Percentiles rank a stretch among this genome's conserved stretches.
Evolutionary conservation across 1,140 invertebrate species (phyloP).

Genomic region (Batillaria attramentaria): DNA sequence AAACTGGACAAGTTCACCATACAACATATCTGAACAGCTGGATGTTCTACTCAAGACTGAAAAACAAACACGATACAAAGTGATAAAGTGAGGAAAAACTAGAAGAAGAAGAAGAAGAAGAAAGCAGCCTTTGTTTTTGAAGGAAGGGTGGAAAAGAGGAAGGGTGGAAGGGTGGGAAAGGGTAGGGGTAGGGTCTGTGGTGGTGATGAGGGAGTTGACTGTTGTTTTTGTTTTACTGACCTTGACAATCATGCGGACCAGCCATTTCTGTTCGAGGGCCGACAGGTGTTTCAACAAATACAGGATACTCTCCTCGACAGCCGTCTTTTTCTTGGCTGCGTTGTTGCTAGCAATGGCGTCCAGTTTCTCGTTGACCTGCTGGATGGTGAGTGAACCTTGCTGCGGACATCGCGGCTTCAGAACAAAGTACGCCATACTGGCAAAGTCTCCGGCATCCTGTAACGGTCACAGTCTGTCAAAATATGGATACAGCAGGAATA

Average conservation of each 20-base stretch:
- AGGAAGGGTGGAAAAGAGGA: too few species aligned
- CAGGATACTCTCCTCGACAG: slow-evolving; percentile 73
- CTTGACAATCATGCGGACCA: slow-evolving; percentile 90
- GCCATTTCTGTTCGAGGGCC: slow-evolving; percentile 89
- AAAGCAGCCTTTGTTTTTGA: too few species aligned
- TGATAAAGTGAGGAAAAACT: neutral
- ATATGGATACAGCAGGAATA: neutral
- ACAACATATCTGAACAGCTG: too few species aligned
- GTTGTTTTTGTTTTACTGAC: too few species aligned
- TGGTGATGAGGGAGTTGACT: too few species aligned
- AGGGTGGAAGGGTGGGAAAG: too few species aligned
- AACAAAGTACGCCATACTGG: slow-evolving; percentile 80
- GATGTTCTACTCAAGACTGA: too few species aligned
- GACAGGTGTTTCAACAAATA: slow-evolving; percentile 76
- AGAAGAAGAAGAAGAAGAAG: neutral
- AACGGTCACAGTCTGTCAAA: too few species aligned
- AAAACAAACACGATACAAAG: neutral
- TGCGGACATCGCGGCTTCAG: slow-evolving; percentile 78
- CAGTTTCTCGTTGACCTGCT: slow-evolving; percentile 80
- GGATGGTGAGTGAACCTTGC: slow-evolving; percentile 75
- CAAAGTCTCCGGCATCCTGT: slow-evolving; percentile 80
- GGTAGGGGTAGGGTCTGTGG: too few species aligned
- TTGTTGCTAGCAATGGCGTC: slow-evolving; percentile 79
- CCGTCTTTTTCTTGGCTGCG: slow-evolving; percentile 74
- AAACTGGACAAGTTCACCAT: too few species aligned